A percentile compares a stretch with the other conserved stretches of the same genome.
Conservation (phyloP, 2,888 invertebrate species). For the Temnothorax ravouxi region DNA sequence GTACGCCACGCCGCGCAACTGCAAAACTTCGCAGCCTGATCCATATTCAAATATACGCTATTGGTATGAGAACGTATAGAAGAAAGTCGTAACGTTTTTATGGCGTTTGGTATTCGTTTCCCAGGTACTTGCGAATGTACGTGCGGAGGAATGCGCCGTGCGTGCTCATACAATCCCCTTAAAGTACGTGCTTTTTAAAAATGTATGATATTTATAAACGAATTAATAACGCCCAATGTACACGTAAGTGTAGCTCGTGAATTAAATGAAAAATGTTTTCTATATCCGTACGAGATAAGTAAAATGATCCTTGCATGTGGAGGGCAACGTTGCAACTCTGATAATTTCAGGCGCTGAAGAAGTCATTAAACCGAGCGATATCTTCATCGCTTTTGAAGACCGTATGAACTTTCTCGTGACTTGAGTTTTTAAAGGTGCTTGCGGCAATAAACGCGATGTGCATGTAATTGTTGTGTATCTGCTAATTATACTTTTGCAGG, state of each 20-base stretch:
- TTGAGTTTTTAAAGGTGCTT: slow-evolving; percentile 9
- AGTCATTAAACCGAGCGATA: slow-evolving; percentile 48
- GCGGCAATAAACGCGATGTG: slow-evolving; percentile 33
- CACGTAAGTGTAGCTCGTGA: background rate
- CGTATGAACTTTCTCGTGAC: slow-evolving; percentile 38
- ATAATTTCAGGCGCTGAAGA: slow-evolving; percentile 21
- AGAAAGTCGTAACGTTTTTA: slow-evolving; percentile 66
- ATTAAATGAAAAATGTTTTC: background rate
- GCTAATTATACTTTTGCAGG: slow-evolving; percentile 15
- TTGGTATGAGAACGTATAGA: background rate
- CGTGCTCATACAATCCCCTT: too few relatives aligned
- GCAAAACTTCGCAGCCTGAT: slow-evolving; percentile 37
- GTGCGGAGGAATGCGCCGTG: background rate
- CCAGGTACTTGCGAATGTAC: slow-evolving; percentile 13
- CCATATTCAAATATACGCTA: slow-evolving; percentile 44
- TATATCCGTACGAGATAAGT: slow-evolving; percentile 10
- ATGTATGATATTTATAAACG: background rate
- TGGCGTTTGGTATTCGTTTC: slow-evolving; percentile 50
- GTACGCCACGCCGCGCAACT: slow-evolving; percentile 2
- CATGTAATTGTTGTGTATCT: slow-evolving; percentile 35
- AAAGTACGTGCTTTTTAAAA: background rate
- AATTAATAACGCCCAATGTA: background rate
- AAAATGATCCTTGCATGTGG: background rate
- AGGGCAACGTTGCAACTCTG: slow-evolving; percentile 18
- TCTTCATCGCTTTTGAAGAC: slow-evolving; percentile 45